A percentile compares a stretch with the other conserved stretches of the same genome.
Conservation (phyloP, 2,797 vertebrate genomes). For the Martes flavigula region DNA sequence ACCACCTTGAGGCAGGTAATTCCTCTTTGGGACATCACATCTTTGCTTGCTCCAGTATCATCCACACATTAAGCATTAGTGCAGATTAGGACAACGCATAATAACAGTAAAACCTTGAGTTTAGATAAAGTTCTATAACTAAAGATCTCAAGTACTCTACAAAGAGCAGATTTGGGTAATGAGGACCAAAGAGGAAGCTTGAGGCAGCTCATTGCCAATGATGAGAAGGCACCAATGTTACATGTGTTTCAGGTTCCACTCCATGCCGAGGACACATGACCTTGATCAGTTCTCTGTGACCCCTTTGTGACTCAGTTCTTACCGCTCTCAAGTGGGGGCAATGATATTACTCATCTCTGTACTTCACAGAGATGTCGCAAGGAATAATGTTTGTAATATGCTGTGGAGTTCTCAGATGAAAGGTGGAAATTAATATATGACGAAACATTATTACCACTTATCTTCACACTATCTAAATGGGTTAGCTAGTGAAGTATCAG, state of each 20-base stretch:
- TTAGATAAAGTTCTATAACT: background rate
- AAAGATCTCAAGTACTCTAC: background rate
- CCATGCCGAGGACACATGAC: background rate
- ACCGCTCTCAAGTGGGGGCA: background rate
- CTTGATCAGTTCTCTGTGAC: slow-evolving; percentile 10
- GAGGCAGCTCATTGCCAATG: background rate
- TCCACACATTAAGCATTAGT: background rate
- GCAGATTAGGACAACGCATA: slow-evolving; percentile 17
- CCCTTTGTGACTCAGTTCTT: slow-evolving; percentile 67
- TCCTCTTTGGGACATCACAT: slow-evolving; percentile 26
- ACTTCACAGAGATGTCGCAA: slow-evolving; percentile 60
- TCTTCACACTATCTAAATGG: slow-evolving; percentile 26
- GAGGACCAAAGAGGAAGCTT: background rate
- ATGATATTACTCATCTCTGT: background rate
- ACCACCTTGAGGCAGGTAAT: slow-evolving; percentile 56
- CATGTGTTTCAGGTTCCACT: background rate
- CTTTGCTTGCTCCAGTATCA: background rate
- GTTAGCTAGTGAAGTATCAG: background rate
- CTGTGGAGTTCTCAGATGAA: slow-evolving; percentile 64
- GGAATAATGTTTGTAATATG: slow-evolving; percentile 31
- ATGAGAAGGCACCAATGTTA: background rate
- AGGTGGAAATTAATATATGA: slow-evolving; percentile 51
- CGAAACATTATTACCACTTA: slow-evolving; percentile 33
- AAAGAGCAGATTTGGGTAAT: background rate
- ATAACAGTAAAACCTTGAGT: background rate